phyloP scores from a whole-genome alignment of 2,113 vertebrate genomes.

The Podocnemis expansa region DNA sequence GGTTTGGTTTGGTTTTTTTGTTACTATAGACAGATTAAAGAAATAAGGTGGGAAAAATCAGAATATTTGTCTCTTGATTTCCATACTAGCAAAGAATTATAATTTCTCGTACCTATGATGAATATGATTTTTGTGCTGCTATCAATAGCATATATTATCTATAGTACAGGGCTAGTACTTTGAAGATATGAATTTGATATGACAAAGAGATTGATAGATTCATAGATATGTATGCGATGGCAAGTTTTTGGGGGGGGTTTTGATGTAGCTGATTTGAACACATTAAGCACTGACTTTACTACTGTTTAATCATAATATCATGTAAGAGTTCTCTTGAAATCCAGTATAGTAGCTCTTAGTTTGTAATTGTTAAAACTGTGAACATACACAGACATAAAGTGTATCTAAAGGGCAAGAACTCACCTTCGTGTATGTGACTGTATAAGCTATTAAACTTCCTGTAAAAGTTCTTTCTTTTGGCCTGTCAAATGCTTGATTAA shows the following conservation, averaged over 20 bases:
- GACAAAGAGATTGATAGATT: background rate
- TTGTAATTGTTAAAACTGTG: constrained; percentile 80
- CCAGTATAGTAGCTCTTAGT: constrained; percentile 84
- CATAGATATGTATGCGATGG: background rate
- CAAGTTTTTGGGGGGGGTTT: constrained; percentile 44
- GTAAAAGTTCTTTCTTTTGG: constrained; percentile 73
- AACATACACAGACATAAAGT: constrained; percentile 68
- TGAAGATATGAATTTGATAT: constrained; percentile 5
- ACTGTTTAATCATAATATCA: constrained; percentile 72
- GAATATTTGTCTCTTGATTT: background rate
- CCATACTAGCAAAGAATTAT: background rate
- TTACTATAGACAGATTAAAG: background rate
- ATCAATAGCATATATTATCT: background rate
- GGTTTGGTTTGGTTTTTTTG: background rate
- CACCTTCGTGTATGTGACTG: constrained; percentile 65
- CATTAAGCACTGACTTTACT: constrained; percentile 65
- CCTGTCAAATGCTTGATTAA: constrained; percentile 69
- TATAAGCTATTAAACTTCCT: constrained; percentile 69
- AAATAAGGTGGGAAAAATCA: background rate
- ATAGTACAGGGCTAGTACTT: background rate
- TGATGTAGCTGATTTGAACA: constrained; percentile 52
- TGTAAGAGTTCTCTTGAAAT: constrained; percentile 80
- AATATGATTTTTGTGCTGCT: constrained; percentile 1
- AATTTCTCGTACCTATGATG: background rate
- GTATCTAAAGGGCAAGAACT: constrained; percentile 65